Percentiles rank a stretch among this genome's conserved stretches.
These are phyloP conservation scores for Sebastes vulpes DNA, from an alignment of 2,797 vertebrate species.

Conservation along the genomic window DNA sequence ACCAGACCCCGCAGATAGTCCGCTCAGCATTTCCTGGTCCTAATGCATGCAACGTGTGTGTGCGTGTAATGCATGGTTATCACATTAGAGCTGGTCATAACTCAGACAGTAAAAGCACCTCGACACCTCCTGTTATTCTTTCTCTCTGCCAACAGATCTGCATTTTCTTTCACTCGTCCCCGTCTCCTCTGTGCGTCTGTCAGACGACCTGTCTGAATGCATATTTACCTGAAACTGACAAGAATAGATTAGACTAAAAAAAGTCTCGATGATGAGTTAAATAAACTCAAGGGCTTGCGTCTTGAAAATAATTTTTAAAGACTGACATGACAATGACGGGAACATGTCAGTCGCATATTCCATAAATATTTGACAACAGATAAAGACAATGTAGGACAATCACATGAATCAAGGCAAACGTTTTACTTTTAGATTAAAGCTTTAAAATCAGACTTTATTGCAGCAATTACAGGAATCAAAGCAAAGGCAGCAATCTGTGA, in stretches of 20 bases:
- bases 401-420: constrained; percentile 6
- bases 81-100: constrained; percentile 70
- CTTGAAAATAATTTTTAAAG: constrained; percentile 3
- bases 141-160: constrained; percentile 35
- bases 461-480: constrained; percentile 42
- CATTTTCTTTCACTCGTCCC: constrained; percentile 31
- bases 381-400: background rate
- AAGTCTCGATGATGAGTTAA: background rate
- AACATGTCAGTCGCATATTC: constrained; percentile 15
- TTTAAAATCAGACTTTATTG: constrained; percentile 14
- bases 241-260: constrained; percentile 25
- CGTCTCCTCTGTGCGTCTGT: background rate
- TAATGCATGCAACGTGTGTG: constrained; percentile 52
- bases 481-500: background rate
- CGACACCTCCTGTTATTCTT: constrained; percentile 53
- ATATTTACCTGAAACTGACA: constrained; percentile 24
- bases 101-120: constrained; percentile 70
- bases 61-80: constrained; percentile 64
- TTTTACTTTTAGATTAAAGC: constrained; percentile 27
- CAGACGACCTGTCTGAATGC: constrained; percentile 7
- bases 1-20: constrained; percentile 43
- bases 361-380: constrained; percentile 45
- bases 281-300: constrained; percentile 7
- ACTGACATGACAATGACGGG: constrained; percentile 12
- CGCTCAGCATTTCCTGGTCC: constrained; percentile 50